Evolutionary conservation across 2,113 vertebrate species (phyloP), one percentile per base, ranked within the genome.

Genomic region (Lucifuga dentata): DNA sequence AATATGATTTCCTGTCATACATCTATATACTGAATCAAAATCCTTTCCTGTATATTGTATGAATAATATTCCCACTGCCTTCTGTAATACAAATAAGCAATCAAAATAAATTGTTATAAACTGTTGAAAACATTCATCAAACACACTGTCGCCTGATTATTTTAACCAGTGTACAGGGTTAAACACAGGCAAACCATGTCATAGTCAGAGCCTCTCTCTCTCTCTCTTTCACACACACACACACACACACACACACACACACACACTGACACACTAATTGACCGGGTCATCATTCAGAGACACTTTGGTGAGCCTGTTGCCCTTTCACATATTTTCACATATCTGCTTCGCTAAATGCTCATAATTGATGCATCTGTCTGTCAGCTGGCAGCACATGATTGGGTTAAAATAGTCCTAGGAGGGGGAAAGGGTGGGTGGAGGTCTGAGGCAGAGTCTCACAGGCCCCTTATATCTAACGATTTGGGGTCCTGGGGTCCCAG

Each of bases 341-440:
- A 90, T 89, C 88, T 92, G 88, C 88, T 87, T 76, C 65, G 55
- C 94, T 95, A 94, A 96, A 95, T 93, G 92, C 90, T 92, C 91
- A 92, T 95, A 95, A 96, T 95, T 95, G 93, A 92, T 93, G 93
- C 92, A 87, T 96, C 93, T 93, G 94, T 94, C 93, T 95, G 95
- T 96, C 95, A 94, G 92, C 93, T 89, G 89, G 92, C 92, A 92
- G 92, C 92, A 93, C 93, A 92, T 93, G 93, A 95, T 95, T 94
- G 91, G 92, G 83, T 92, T 92, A 90, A 94, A 94, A 93, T 58
- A 73, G 79, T 87, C 83, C 76, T 64, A 68, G 23, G 17, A 67
- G 64, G 55, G 52, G 69, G 70, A 16, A 15, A 11, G 11, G 55
- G 19, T 58, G 39, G 48, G 2, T 53, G 43, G 66, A 35, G 23